These are phyloP conservation scores for Xyliphius kryptos DNA, from an alignment of 2,113 vertebrate genomes.

Conservation along the genomic window DNA sequence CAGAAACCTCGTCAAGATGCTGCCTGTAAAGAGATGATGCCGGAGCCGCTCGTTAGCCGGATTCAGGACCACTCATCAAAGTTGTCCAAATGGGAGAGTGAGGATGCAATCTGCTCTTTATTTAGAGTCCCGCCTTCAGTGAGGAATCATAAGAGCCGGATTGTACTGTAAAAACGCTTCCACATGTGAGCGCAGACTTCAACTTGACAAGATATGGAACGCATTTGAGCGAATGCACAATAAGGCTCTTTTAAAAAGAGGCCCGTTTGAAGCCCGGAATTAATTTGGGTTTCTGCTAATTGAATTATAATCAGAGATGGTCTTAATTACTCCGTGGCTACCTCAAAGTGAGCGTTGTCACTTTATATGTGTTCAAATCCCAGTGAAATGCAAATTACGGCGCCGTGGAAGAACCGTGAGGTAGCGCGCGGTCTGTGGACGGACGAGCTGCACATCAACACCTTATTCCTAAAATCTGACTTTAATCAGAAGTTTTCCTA, in stretches of 20 bases:
- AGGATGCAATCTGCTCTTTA: constrained; percentile 37
- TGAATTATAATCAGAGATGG: constrained; percentile 34
- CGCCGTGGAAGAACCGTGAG: constrained; percentile 12
- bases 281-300: constrained; percentile 13
- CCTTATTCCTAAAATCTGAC: neutral
- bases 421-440: too few relatives aligned
- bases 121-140: constrained; percentile 41
- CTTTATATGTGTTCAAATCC: constrained; percentile 29
- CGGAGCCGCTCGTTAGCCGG: constrained; percentile 26
- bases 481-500: neutral
- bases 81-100: constrained; percentile 17
- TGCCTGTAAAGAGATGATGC: neutral
- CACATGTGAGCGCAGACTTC: constrained; percentile 37
- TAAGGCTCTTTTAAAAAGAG: constrained; percentile 24
- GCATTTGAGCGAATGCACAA: constrained; percentile 22
- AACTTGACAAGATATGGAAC: constrained; percentile 42
- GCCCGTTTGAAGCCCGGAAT: constrained; percentile 41
- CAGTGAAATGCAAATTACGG: constrained; percentile 26
- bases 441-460: too few relatives aligned
- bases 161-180: constrained; percentile 44
- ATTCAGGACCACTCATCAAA: constrained; percentile 36
- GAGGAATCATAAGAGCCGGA: constrained; percentile 35
- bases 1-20: too few relatives aligned
- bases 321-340: constrained; percentile 34
- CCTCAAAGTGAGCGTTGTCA: constrained; percentile 38